These are phyloP conservation scores for Saturnia pavonia DNA, from an alignment of 2,888 invertebrate genomes.

Conservation along the genomic window DNA sequence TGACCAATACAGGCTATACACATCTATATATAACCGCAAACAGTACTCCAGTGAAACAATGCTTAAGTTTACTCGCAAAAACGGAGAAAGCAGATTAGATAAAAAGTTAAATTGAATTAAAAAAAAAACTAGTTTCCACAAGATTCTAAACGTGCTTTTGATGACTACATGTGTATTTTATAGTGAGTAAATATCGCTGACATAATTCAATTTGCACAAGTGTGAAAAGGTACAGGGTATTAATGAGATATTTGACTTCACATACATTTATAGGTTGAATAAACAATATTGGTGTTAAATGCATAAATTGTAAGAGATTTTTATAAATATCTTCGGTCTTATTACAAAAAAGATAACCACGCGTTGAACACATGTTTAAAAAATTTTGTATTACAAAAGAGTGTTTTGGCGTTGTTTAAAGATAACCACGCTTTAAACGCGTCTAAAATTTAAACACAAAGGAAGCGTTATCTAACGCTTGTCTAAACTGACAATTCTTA, in stretches of 20 bases:
- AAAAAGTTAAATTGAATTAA: background rate
- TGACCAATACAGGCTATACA: too few relatives aligned
- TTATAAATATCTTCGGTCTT: too few relatives aligned
- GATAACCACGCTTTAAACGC: too few relatives aligned
- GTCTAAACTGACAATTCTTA: too few relatives aligned
- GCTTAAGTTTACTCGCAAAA: background rate
- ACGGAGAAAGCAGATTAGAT: background rate
- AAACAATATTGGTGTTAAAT: background rate
- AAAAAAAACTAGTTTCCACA: background rate
- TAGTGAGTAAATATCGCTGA: background rate
- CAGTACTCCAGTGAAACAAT: too few relatives aligned
- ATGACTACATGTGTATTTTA: background rate
- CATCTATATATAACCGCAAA: too few relatives aligned
- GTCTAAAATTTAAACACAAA: too few relatives aligned
- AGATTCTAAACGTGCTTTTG: background rate
- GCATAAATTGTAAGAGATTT: background rate
- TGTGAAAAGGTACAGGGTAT: background rate
- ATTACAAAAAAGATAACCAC: too few relatives aligned
- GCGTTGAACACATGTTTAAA: too few relatives aligned
- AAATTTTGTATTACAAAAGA: too few relatives aligned
- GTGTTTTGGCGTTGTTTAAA: too few relatives aligned
- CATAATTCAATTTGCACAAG: constrained; percentile 10
- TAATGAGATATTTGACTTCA: constrained; percentile 2
- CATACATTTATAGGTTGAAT: background rate
- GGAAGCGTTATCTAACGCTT: too few relatives aligned